Evolutionary conservation across 1,140 invertebrate genomes (phyloP), one percentile per base, ranked within the genome.

Genomic region (Wiebesia pumilae): DNA sequence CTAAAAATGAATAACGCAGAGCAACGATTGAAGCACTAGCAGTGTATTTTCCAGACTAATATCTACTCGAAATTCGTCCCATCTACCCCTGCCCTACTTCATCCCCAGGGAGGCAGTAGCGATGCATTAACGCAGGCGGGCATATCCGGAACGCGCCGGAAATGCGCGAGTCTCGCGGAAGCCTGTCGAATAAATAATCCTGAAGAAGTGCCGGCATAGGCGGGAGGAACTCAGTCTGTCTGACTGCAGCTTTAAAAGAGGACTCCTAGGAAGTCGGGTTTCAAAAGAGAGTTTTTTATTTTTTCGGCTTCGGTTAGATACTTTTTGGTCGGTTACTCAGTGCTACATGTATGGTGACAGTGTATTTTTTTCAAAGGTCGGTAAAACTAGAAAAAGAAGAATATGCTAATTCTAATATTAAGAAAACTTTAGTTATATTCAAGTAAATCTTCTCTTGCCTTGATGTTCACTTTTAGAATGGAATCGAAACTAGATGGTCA

Each of bases 161-260:
- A 91, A 90, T 89, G 88, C 91, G 89, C 69, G 69, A 91, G 90
- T 90, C 90, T 89, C 90, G 89, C 92, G 90, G 91, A 91, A 92
- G 91, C 90, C 91, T 92, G 90, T 87, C 91, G 91, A 92, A 93
- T 93, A 93, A 92, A 93, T 93, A 93, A 92, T 92, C 91, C 89
- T 88, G 90, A 90, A 90, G 90, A 91, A 91, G 89, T 89, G 88
- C 78, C 81, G 54, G 86, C 83, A 19, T 21, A 54, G 27, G 21
- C 58, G 38, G 9, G 33, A 40, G 79, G 33, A 67, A 80, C n/a
- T 62, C 30, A 16, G 51, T 33, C 43, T 47, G 47, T 24, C 12
- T n/a, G 43, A 47, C 43, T 62, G 33, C 7, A 35, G 51, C 19
- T 47, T 51, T 51, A 47, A 51, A 75, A 51, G 24, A 12, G 14